Evolutionary conservation across 2,888 invertebrate genomes (phyloP).

Genomic region (Punctoribates punctum): DNA sequence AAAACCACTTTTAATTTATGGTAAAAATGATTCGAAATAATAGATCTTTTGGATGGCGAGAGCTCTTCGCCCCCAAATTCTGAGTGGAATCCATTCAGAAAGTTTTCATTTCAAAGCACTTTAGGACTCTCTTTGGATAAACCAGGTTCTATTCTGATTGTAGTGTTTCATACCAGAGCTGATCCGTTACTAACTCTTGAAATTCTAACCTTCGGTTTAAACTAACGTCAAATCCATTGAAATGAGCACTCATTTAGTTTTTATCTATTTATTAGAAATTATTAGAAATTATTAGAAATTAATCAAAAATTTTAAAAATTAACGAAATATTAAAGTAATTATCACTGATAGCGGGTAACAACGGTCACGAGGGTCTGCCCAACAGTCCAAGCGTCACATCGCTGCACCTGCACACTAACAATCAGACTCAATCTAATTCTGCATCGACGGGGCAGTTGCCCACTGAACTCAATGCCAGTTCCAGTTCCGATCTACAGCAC

Average conservation of each 20-base stretch:
- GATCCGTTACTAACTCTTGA: no score
- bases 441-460: constrained; percentile 37
- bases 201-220: no score
- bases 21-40: background rate
- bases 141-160: background rate
- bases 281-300: no score
- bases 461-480: constrained; percentile 44
- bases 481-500: constrained; percentile 49
- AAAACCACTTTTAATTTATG: background rate
- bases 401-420: constrained; percentile 46
- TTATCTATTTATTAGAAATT: no score
- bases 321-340: background rate
- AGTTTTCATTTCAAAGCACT: constrained; percentile 28
- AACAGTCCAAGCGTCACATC: constrained; percentile 49
- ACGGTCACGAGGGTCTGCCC: constrained; percentile 41
- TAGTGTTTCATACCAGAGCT: no score
- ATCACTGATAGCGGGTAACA: constrained; percentile 11
- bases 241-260: no score
- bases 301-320: background rate
- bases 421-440: constrained; percentile 37
- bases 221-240: no score
- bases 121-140: constrained; percentile 27
- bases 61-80: constrained; percentile 41
- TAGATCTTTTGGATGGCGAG: constrained; percentile 46
- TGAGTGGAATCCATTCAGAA: constrained; percentile 29